These are phyloP conservation scores for Zaprionus africanus DNA, from an alignment of 1,140 invertebrate genomes.

Conservation along the genomic window DNA sequence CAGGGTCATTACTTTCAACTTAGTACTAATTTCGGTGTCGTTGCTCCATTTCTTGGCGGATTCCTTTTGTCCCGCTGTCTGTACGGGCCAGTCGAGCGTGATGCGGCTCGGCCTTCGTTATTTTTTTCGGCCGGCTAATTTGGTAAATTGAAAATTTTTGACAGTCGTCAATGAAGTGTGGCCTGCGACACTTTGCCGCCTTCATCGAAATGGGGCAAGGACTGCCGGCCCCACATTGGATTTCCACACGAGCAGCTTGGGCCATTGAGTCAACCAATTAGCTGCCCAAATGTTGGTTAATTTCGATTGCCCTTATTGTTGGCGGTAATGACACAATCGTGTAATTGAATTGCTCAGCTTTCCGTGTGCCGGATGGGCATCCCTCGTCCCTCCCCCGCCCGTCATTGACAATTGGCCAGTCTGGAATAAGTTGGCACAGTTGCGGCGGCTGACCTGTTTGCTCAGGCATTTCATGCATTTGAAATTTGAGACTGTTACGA, in stretches of 20 bases:
- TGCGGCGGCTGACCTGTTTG: slow-evolving; percentile 76
- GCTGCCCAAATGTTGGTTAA: slow-evolving; percentile 81
- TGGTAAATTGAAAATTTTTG: slow-evolving; percentile 80
- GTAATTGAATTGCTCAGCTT: slow-evolving; percentile 67
- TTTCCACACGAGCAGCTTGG: slow-evolving; percentile 77
- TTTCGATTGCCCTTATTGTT: slow-evolving; percentile 64
- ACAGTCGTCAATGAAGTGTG: slow-evolving; percentile 80
- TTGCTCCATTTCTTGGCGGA: slow-evolving; percentile 31
- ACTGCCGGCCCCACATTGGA: slow-evolving; percentile 39
- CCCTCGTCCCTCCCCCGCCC: not conserved
- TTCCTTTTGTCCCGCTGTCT: not conserved
- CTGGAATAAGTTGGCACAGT: slow-evolving; percentile 48
- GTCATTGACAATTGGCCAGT: slow-evolving; percentile 33
- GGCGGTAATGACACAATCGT: slow-evolving; percentile 77
- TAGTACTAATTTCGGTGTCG: slow-evolving; percentile 71
- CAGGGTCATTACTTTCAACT: slow-evolving; percentile 78
- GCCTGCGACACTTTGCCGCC: slow-evolving; percentile 66
- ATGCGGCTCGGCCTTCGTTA: slow-evolving; percentile 18
- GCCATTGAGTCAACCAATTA: slow-evolving; percentile 79
- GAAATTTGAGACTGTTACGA: slow-evolving; percentile 78
- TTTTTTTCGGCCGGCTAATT: slow-evolving; percentile 57
- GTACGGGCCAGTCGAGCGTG: slow-evolving; percentile 20
- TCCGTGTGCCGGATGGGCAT: slow-evolving; percentile 10
- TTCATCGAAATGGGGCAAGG: slow-evolving; percentile 54
- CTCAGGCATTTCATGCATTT: slow-evolving; percentile 75